Evolutionary conservation across 2,113 vertebrate species (phyloP).

Genomic region (Periophthalmodon schlosseri): DNA sequence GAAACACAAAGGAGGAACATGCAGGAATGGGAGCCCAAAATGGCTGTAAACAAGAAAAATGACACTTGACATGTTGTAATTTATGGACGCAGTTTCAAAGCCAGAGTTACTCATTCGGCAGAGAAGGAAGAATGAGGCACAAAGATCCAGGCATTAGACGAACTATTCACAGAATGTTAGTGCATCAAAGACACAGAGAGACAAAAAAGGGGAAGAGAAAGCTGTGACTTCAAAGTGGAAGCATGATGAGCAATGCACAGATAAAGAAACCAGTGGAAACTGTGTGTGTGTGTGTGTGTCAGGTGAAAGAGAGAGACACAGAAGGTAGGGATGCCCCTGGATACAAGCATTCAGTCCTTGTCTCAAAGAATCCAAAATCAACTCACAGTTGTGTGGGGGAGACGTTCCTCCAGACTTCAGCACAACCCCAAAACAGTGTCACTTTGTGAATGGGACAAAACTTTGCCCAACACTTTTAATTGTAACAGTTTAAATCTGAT

Average conservation of each 20-base stretch:
- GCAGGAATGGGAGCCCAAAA: constrained; percentile 71
- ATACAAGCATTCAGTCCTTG: constrained; percentile 61
- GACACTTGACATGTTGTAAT: constrained; percentile 83
- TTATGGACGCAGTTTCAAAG: constrained; percentile 77
- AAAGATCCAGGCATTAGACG: constrained; percentile 72
- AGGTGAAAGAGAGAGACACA: constrained; percentile 53
- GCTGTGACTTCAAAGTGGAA: constrained; percentile 73
- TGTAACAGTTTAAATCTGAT: not conserved
- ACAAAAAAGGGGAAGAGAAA: constrained; percentile 63
- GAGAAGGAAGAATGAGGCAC: constrained; percentile 66
- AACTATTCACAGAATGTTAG: constrained; percentile 79
- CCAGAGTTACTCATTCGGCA: constrained; percentile 66
- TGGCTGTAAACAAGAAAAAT: constrained; percentile 81
- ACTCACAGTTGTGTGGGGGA: constrained; percentile 52
- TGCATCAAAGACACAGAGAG: constrained; percentile 74
- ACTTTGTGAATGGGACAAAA: constrained; percentile 39
- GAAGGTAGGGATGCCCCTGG: constrained; percentile 56
- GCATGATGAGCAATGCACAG: constrained; percentile 65
- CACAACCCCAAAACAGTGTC: constrained; percentile 51
- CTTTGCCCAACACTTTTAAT: not conserved
- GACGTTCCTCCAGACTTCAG: constrained; percentile 64
- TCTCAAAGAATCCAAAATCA: constrained; percentile 74
- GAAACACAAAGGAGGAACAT: constrained; percentile 72
- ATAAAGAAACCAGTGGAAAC: constrained; percentile 40
- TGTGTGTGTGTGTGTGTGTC: constrained; percentile 33